Percentiles rank a stretch among this genome's conserved stretches.
Evolutionary conservation across 2,888 invertebrate genomes (phyloP).

Genomic region (Eupithecia pulchellata): DNA sequence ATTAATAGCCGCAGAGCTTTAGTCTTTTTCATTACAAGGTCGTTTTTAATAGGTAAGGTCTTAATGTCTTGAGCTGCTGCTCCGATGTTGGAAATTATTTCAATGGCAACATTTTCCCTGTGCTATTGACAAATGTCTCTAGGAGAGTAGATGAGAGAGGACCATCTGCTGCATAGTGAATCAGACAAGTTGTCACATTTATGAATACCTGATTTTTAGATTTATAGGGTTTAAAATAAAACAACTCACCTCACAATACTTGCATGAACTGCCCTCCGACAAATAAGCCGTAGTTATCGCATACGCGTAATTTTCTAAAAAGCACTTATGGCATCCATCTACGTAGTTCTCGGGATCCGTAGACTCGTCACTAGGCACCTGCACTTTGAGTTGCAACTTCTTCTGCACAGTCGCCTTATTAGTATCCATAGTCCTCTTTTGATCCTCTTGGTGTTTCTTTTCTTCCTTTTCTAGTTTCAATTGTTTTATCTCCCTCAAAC

Average conservation of each 20-base stretch:
- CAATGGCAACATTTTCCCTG: no score
- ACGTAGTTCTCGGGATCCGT: constrained; percentile 74
- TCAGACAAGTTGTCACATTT: not conserved
- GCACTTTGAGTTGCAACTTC: constrained; percentile 60
- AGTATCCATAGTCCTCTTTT: constrained; percentile 69
- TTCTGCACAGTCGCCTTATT: constrained; percentile 70
- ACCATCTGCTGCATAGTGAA: no score
- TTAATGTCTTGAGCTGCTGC: no score
- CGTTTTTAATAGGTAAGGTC: no score
- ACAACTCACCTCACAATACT: constrained; percentile 75
- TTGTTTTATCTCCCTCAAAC: constrained; percentile 81
- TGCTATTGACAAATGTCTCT: no score
- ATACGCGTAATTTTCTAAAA: constrained; percentile 80
- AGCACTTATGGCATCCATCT: constrained; percentile 80
- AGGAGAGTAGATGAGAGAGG: no score
- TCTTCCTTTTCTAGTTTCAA: constrained; percentile 73
- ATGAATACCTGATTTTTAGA: not conserved
- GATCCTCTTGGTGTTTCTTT: constrained; percentile 68
- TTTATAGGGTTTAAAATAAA: not conserved
- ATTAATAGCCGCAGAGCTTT: no score
- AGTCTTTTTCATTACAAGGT: no score
- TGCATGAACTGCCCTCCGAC: constrained; percentile 74
- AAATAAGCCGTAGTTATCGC: constrained; percentile 78
- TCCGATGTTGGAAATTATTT: no score
- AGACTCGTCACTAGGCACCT: constrained; percentile 77